Percentiles rank a stretch among this genome's conserved stretches.
Evolutionary conservation across 2,888 invertebrate genomes (phyloP).

Genomic region (Chironomus riparius): DNA sequence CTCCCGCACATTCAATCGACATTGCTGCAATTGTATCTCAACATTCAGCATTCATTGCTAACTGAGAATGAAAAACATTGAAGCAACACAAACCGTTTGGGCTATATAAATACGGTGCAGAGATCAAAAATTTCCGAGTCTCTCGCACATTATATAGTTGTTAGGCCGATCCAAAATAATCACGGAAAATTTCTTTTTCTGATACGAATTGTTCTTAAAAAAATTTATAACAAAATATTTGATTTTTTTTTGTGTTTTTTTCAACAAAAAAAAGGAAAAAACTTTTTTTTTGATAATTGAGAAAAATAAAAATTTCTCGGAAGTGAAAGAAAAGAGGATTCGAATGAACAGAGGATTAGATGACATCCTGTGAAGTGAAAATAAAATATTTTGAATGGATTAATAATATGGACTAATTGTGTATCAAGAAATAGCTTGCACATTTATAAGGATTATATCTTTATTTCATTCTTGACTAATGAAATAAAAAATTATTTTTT

Average conservation of each 20-base stretch:
- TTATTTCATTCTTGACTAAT: no score
- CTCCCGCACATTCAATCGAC: neutral
- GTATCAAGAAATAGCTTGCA: neutral
- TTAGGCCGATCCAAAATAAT: constrained; percentile 42
- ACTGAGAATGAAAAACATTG: neutral
- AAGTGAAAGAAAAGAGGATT: neutral
- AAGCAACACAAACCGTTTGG: constrained; percentile 29
- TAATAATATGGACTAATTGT: neutral
- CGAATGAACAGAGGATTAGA: neutral
- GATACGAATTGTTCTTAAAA: neutral
- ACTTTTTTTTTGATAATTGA: neutral
- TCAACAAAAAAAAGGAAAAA: neutral
- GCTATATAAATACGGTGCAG: constrained; percentile 45
- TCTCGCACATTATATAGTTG: constrained; percentile 57
- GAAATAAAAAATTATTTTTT: no score
- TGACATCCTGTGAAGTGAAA: neutral
- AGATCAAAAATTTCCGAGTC: constrained; percentile 43
- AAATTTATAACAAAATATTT: neutral
- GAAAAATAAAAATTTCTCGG: neutral
- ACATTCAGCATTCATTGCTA: neutral
- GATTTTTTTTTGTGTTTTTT: constrained; percentile 2
- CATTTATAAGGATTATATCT: neutral
- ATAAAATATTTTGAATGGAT: neutral
- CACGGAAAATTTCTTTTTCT: constrained; percentile 10
- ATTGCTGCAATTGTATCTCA: neutral